These are phyloP conservation scores for Leuciscus idus DNA, from an alignment of 2,113 vertebrate genomes.

Conservation along the genomic window DNA sequence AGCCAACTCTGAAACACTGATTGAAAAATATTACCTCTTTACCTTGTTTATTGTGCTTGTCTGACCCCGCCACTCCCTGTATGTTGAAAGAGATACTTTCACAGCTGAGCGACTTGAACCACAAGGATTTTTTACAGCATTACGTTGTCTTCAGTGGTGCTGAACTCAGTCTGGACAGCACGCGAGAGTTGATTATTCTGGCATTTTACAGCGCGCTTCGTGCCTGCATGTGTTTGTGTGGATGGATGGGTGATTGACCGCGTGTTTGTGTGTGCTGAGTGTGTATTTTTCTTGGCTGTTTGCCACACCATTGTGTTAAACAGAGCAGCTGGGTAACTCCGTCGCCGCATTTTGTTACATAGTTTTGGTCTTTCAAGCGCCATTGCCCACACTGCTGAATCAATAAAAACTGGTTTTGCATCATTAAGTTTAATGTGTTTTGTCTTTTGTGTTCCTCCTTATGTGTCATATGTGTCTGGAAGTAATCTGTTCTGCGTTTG, in stretches of 20 bases:
- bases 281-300: slow-evolving; percentile 41
- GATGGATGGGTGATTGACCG: slow-evolving; percentile 7
- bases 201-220: not conserved
- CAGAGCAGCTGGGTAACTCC: not conserved
- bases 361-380: slow-evolving; percentile 7
- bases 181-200: slow-evolving; percentile 23
- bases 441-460: slow-evolving; percentile 23
- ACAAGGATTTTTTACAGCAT: slow-evolving; percentile 6
- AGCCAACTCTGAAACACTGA: slow-evolving; percentile 16
- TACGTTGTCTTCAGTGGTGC: slow-evolving; percentile 1
- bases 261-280: slow-evolving; percentile 17
- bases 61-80: not conserved
- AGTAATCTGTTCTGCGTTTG: slow-evolving; percentile 15
- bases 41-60: slow-evolving; percentile 35
- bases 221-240: slow-evolving; percentile 50
- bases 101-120: slow-evolving; percentile 28
- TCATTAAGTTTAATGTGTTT: slow-evolving; percentile 39
- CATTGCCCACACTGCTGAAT: slow-evolving; percentile 15
- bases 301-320: not conserved
- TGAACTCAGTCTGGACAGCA: slow-evolving; percentile 38
- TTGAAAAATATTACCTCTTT: slow-evolving; percentile 8
- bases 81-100: slow-evolving; percentile 23
- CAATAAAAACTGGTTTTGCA: slow-evolving; percentile 38
- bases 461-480: slow-evolving; percentile 7
- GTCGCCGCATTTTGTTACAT: not conserved